phyloP scores from a whole-genome alignment of 2,888 invertebrate species.

The Yponomeuta evonymella region DNA sequence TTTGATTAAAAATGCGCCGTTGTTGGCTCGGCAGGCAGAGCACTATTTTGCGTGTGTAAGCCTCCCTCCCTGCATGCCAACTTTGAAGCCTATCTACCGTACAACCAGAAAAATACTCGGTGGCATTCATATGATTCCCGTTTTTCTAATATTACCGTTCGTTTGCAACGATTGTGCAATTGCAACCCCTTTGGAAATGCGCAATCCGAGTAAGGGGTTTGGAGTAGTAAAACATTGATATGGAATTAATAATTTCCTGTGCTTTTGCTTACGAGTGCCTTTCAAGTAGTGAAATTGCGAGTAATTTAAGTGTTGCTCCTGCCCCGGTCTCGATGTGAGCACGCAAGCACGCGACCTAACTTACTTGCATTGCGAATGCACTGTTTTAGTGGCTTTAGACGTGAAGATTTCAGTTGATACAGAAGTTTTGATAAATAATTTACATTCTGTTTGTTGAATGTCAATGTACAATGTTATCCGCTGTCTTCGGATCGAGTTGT shows the following conservation, averaged over 20 bases:
- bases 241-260: conserved; percentile 58
- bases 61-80: conserved; percentile 23
- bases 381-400: background rate
- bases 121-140: conserved; percentile 12
- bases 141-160: background rate
- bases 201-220: conserved; percentile 15
- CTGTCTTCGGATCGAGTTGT: too few species aligned
- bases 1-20: conserved; percentile 60
- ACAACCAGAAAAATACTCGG: conserved; percentile 4
- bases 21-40: conserved; percentile 24
- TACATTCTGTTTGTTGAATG: too few species aligned
- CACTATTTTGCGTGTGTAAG: conserved; percentile 30
- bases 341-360: conserved; percentile 64
- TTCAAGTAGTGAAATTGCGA: conserved; percentile 68
- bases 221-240: conserved; percentile 45
- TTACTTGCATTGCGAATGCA: conserved; percentile 6
- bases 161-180: background rate
- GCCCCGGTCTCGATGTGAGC: conserved; percentile 52
- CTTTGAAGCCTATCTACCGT: conserved; percentile 28
- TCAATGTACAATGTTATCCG: too few species aligned
- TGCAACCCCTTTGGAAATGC: background rate
- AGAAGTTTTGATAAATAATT: too few species aligned
- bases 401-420: background rate
- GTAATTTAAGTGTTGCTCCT: conserved; percentile 69
- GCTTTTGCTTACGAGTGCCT: conserved; percentile 53